phyloP scores from a whole-genome alignment of 2,888 invertebrate genomes.

The Rotaria macrura region DNA sequence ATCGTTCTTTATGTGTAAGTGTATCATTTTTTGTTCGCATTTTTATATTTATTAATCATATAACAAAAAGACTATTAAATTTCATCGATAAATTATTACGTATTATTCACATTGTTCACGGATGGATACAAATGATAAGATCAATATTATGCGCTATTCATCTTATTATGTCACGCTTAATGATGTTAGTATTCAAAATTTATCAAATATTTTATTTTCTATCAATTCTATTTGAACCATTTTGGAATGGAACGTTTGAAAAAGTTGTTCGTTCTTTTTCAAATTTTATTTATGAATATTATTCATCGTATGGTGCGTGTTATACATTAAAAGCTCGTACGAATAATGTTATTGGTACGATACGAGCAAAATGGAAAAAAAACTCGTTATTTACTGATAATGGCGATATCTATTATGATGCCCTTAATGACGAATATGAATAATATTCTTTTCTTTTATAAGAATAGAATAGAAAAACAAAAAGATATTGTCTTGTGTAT shows the following conservation, averaged over 20 bases:
- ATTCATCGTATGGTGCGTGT: not conserved
- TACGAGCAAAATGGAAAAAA: not conserved
- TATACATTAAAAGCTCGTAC: not conserved
- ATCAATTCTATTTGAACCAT: not conserved
- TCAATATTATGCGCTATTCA: not conserved
- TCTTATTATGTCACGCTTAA: not conserved
- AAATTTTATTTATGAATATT: not conserved
- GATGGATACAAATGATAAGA: not conserved
- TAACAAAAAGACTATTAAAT: not conserved
- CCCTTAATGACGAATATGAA: not conserved
- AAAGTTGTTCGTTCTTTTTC: not conserved
- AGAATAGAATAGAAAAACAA: no score
- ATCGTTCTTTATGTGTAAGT: not conserved
- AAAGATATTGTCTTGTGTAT: not conserved
- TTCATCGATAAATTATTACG: not conserved
- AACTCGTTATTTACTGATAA: not conserved
- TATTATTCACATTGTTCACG: not conserved
- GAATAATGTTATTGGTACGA: not conserved
- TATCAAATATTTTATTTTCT: not conserved
- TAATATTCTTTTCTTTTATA: not conserved
- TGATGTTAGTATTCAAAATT: not conserved
- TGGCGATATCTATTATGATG: not conserved
- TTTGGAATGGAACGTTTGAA: not conserved
- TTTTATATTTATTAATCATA: not conserved
- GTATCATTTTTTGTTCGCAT: not conserved